Conservation (phyloP, 92 coral and sea anemone genomes). For the Paramuricea clavata region DNA sequence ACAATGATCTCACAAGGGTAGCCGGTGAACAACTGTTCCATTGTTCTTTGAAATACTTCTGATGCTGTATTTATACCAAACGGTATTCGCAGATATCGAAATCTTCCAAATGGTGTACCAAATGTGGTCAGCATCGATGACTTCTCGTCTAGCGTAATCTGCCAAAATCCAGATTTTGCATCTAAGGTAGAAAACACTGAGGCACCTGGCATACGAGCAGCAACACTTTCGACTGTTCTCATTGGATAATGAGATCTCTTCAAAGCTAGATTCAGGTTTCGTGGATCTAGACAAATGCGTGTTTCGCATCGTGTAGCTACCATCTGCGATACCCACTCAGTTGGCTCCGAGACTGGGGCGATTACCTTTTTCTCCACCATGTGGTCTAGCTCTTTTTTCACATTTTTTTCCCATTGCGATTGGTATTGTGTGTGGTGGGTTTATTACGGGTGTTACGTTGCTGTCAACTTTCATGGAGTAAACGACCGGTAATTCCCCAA, state of each 20-base stretch:
- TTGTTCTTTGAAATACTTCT: neutral
- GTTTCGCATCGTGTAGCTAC: constrained; percentile 51
- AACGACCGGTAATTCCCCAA: constrained; percentile 52
- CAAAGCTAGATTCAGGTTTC: constrained; percentile 48
- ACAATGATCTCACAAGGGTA: constrained; percentile 39
- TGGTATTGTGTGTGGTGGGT: constrained; percentile 47
- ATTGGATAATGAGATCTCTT: constrained; percentile 58
- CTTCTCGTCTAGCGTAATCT: constrained; percentile 32
- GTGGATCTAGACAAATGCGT: constrained; percentile 57
- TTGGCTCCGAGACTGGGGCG: constrained; percentile 60
- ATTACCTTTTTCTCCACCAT: constrained; percentile 55
- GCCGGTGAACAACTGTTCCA: constrained; percentile 43
- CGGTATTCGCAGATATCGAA: no score
- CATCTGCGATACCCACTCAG: constrained; percentile 66
- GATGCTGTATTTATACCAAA: no score
- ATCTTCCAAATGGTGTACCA: no score
- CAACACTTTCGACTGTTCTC: constrained; percentile 57
- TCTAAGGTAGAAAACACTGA: constrained; percentile 60
- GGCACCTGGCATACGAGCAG: constrained; percentile 55
- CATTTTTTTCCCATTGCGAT: constrained; percentile 54
- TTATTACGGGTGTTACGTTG: constrained; percentile 50
- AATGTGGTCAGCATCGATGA: no score
- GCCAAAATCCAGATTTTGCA: constrained; percentile 50
- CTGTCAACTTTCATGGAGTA: constrained; percentile 56
- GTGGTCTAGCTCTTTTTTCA: constrained; percentile 47